These are phyloP conservation scores for Machaerirhynchus nigripectus DNA, from an alignment of 2,113 vertebrate species.

Conservation along the genomic window DNA sequence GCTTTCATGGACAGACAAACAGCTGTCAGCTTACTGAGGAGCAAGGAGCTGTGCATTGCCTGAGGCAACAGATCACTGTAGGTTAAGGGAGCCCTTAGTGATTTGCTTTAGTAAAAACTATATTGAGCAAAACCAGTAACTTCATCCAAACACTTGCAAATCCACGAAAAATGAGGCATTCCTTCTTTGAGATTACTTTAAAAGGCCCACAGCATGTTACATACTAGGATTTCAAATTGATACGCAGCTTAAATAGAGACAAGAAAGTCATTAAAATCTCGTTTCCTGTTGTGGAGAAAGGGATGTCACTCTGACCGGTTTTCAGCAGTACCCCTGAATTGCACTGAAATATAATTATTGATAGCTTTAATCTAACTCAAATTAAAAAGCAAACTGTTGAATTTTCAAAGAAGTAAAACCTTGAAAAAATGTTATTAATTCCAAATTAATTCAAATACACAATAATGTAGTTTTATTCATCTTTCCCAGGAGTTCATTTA, in stretches of 20 bases:
- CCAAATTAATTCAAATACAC: neutral
- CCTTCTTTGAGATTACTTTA: neutral
- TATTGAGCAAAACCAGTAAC: neutral
- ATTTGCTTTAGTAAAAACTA: neutral
- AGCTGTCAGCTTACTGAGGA: neutral
- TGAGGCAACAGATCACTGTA: neutral
- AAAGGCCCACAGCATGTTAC: neutral
- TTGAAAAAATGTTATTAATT: neutral
- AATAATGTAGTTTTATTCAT: neutral
- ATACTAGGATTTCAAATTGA: neutral
- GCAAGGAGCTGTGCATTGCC: neutral
- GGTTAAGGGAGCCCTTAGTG: neutral
- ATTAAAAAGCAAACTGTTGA: neutral
- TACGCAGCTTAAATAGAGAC: neutral
- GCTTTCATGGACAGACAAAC: neutral
- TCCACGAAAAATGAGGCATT: neutral
- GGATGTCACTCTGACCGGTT: neutral
- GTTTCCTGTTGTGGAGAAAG: neutral
- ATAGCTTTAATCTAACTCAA: neutral
- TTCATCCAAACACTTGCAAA: neutral
- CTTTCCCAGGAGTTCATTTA: neutral
- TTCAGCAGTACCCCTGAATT: neutral
- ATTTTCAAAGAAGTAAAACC: neutral
- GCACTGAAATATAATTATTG: neutral
- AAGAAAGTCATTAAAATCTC: neutral